Evolutionary conservation across 2,797 vertebrate genomes (phyloP), one percentile per base, ranked within the genome.

Genomic region (Poecilia picta): DNA sequence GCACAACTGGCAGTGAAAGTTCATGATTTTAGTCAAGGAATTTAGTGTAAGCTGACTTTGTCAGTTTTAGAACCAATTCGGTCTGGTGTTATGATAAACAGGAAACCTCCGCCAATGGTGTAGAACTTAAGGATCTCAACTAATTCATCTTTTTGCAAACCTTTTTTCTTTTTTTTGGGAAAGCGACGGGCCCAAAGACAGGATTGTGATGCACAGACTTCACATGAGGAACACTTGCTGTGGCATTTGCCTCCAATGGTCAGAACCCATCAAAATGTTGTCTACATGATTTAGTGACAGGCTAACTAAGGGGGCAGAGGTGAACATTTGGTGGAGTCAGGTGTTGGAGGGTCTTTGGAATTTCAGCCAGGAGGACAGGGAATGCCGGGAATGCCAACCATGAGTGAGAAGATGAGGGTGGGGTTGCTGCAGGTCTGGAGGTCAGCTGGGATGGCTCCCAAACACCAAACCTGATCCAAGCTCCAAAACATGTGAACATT

Each of bases 381-480:
- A 96, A 96, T 96, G 89, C 79, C 86, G 90, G 89, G 96, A 96
- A 96, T 96, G 94, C 86, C 75, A 87, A 90, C 93, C 89, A 94
- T 87, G 91, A 83, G 88, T 81, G 76, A 39, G 80, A 83, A 77
- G 64, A 78, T 83, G 43, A 83, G 87, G 90, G 88, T 25, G 73
- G 82, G 89, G 89, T 90, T 53, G 59, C 59, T n/a, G 66, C 81
- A 79, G 87, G 91, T 87, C 88, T 74, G 64, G 74, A 88, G 93
- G 91, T 92, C 92, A 92, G 79, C 87, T 79, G 85, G 46, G 43
- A 72, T 81, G 84, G 73, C 57, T 86, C 72, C 18, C 3, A 64
- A 31, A 75, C 71, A 78, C 53, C 84, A 83, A 72, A 85, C 80
- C 77, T 85, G 77, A 88, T 91, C 25, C 68, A 72, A 16, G 25